Base-by-base conservation (phyloP, 2,113 vertebrate species). In the Colossoma macropomum region DNA sequence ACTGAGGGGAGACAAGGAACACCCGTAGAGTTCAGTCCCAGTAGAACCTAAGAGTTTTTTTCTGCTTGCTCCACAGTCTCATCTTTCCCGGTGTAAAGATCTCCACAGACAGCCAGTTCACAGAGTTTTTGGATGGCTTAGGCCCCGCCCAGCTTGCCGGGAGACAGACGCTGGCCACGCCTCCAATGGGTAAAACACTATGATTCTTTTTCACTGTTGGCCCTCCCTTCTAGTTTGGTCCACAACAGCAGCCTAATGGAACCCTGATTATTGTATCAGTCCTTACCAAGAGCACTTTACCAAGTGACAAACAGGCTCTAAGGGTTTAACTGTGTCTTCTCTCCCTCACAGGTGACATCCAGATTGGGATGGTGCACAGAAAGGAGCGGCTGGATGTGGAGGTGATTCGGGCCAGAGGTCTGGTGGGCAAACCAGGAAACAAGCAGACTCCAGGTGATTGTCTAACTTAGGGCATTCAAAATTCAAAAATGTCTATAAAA, bases 341-440 rank as follows among this genome's bases (percentile, higher is more conserved):
- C 65, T 79, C n/a, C 50, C 21, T 56, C 48, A 78, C 88, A 99
- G 98, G 98, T 91, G 98, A 99, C 92, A 98, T 99, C 84, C 98
- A 99, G 91, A 95, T 99, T 2, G 98, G 98, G 85, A 99, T 99
- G 96, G 96, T 99, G 90, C 97, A 97, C 91, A 97, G 97, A 89
- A 99, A 99, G 90, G 97, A 97, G 90, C 95, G 97, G 56, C 88
- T 99, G 86, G 97, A 99, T 52, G 98, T 99, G 82, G 98, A 99
- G 90, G 97, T 99, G 90, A 99, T 99, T 87, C 94, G 98, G 90
- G 98, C 98, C 54, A 93, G 98, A 62, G 97, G 97, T 77, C 97
- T 99, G 88, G 96, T 99, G 91, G 97, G 98, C 86, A 99, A 99
- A 96, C 97, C 97, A 92, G 97, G 98, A 89, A 98, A 97, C 93